Percentiles rank a stretch among this genome's conserved stretches.
phyloP scores from a whole-genome alignment of 1,140 invertebrate genomes.

The Drosophila melanica region DNA sequence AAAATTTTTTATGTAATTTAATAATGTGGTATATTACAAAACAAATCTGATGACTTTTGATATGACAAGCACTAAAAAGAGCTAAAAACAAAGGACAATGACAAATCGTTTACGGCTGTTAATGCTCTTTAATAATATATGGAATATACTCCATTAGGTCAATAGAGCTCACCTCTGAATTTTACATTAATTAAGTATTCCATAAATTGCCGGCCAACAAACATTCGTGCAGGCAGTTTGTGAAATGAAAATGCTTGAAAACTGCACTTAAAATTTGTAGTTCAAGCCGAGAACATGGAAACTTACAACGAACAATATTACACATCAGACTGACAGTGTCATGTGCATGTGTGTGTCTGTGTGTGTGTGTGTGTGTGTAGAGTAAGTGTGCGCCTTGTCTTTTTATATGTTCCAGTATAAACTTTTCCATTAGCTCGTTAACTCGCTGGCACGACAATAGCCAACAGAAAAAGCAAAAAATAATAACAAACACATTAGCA shows the following conservation, averaged over 20 bases:
- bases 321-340: constrained; percentile 19
- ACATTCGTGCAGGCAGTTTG: constrained; percentile 22
- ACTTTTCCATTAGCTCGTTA: constrained; percentile 79
- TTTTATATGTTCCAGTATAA: constrained; percentile 57
- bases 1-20: too few relatives aligned
- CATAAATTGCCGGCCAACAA: neutral
- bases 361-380: constrained; percentile 4
- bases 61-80: too few relatives aligned
- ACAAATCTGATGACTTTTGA: too few relatives aligned
- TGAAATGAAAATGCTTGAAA: constrained; percentile 49
- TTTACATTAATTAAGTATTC: constrained; percentile 35
- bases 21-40: too few relatives aligned
- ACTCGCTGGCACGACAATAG: constrained; percentile 67
- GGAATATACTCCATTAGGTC: constrained; percentile 2
- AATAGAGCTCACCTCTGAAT: neutral
- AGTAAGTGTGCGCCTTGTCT: constrained; percentile 11
- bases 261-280: constrained; percentile 38
- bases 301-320: constrained; percentile 39
- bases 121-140: constrained; percentile 5
- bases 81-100: too few relatives aligned
- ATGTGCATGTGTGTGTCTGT: neutral
- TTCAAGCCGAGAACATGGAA: constrained; percentile 47
- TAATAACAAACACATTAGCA: constrained; percentile 58
- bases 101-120: neutral
- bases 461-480: constrained; percentile 33